Percentiles rank a stretch among this genome's conserved stretches.
These are phyloP conservation scores for Acanthopagrus latus DNA, from an alignment of 2,797 vertebrate genomes.

Conservation along the genomic window DNA sequence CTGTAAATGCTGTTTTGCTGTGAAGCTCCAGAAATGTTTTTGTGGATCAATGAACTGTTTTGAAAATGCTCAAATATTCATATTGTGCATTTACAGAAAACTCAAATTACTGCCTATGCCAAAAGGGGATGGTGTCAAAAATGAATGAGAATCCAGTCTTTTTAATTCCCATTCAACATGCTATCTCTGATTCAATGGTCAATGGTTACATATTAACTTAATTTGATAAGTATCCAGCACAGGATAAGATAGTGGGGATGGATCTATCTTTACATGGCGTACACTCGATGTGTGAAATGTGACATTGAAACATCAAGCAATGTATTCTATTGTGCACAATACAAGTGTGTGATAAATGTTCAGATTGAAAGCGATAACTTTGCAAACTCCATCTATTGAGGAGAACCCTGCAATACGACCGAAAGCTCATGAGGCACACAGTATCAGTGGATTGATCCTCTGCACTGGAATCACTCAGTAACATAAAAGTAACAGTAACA, in stretches of 20 bases:
- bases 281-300: not conserved
- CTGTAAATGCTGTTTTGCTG: too few species aligned
- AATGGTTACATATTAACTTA: not conserved
- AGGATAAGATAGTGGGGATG: not conserved
- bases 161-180: not conserved
- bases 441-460: not conserved
- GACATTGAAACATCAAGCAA: not conserved
- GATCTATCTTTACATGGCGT: not conserved
- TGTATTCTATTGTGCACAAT: not conserved
- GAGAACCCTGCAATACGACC: not conserved
- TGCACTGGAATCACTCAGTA: not conserved
- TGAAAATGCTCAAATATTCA: not conserved
- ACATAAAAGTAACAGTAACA: too few species aligned
- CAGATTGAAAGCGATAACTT: not conserved
- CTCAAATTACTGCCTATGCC: not conserved
- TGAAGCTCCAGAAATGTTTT: too few species aligned
- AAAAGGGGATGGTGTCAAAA: not conserved
- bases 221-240: not conserved
- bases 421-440: not conserved
- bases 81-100: not conserved
- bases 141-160: not conserved
- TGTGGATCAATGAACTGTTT: not conserved
- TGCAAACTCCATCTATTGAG: not conserved
- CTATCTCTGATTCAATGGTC: slow-evolving; percentile 21
- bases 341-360: not conserved